Evolutionary conservation across 2,113 vertebrate species (phyloP).

Genomic region (Columba livia): DNA sequence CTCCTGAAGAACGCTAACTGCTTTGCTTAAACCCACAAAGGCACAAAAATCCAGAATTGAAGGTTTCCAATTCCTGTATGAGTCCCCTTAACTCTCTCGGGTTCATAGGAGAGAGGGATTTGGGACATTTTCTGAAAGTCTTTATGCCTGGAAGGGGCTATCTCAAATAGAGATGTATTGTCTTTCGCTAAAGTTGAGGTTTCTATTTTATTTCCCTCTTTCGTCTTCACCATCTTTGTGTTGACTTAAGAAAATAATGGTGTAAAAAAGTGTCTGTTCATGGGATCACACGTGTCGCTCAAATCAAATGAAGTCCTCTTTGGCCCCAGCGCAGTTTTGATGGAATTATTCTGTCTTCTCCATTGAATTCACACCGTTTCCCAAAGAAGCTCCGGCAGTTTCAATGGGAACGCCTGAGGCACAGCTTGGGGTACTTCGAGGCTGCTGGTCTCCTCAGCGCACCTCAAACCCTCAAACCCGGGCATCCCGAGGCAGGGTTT

Average conservation of each 20-base stretch:
- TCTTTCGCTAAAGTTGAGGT: slow-evolving; percentile 33
- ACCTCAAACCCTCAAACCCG: slow-evolving; percentile 47
- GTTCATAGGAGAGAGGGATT: neutral
- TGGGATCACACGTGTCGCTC: slow-evolving; percentile 26
- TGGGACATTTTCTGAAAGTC: slow-evolving; percentile 7
- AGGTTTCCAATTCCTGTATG: slow-evolving; percentile 41
- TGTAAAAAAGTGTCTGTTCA: slow-evolving; percentile 25
- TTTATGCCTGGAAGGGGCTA: slow-evolving; percentile 19
- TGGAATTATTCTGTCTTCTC: slow-evolving; percentile 39
- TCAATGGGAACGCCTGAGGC: slow-evolving; percentile 40
- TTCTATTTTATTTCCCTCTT: slow-evolving; percentile 49
- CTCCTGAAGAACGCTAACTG: slow-evolving; percentile 38
- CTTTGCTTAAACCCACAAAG: slow-evolving; percentile 48
- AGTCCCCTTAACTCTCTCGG: slow-evolving; percentile 53
- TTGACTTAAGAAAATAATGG: slow-evolving; percentile 46
- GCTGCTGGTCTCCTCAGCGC: slow-evolving; percentile 5
- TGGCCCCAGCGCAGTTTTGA: slow-evolving; percentile 34
- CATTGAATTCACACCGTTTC: slow-evolving; percentile 43
- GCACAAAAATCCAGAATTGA: slow-evolving; percentile 34
- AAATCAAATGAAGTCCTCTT: slow-evolving; percentile 41
- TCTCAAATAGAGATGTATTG: neutral
- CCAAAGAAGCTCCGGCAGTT: slow-evolving; percentile 26
- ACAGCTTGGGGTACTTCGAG: slow-evolving; percentile 40
- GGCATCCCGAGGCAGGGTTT: slow-evolving; percentile 18
- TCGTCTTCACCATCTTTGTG: slow-evolving; percentile 34